Conservation (phyloP, 2,113 vertebrate genomes). For the Sterna hirundo region DNA sequence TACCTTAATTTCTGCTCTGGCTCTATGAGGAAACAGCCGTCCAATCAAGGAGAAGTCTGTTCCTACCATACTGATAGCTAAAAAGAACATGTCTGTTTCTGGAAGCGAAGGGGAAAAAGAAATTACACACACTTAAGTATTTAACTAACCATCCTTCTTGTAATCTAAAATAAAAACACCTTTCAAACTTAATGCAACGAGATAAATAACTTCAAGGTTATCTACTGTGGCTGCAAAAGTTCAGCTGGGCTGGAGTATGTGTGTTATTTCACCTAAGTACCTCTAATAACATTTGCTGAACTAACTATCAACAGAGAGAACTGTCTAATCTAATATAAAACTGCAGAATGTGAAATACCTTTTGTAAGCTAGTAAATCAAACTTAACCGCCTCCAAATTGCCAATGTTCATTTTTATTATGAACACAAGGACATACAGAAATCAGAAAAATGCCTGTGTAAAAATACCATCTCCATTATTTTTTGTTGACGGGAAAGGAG, state of each 20-base stretch:
- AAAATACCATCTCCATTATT: background rate
- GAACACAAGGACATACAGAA: background rate
- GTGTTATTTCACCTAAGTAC: background rate
- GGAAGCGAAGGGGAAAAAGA: background rate
- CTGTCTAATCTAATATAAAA: background rate
- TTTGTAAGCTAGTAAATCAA: background rate
- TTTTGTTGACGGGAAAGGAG: background rate
- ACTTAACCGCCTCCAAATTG: background rate
- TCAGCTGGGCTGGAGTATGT: background rate
- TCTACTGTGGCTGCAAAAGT: background rate
- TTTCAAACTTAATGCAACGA: background rate
- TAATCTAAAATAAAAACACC: background rate
- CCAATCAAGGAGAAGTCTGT: slow-evolving; percentile 98
- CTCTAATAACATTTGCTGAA: background rate
- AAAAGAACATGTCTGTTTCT: slow-evolving; percentile 99
- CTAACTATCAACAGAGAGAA: background rate
- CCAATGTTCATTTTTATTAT: background rate
- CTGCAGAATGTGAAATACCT: background rate
- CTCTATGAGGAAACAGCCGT: slow-evolving; percentile 93
- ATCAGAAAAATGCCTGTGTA: background rate
- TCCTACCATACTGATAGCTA: slow-evolving; percentile 99
- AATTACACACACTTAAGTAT: background rate
- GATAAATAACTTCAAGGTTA: background rate
- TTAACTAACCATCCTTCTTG: background rate
- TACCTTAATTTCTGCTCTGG: slow-evolving; percentile 95